Evolutionary conservation across 2,113 vertebrate genomes (phyloP), one percentile per base, ranked within the genome.

Genomic region (Plecturocebus donacophilus): DNA sequence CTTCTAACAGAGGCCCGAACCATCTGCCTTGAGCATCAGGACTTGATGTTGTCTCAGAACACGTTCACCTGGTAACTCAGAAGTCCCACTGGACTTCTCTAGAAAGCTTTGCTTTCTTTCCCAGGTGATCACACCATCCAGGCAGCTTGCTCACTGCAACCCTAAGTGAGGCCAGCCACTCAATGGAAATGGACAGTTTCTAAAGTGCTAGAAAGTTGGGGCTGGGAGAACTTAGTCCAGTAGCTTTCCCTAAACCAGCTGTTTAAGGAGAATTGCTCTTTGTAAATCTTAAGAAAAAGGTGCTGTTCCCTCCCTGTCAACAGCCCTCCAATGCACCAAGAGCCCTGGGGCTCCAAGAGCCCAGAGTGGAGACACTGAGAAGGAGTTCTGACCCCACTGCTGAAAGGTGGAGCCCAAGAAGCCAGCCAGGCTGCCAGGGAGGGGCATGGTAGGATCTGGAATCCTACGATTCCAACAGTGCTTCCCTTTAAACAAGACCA

Each of bases 41-140:
- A 89, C 16, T 14, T 4, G 40, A 40, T 2, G 3, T 27, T 32
- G 7, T 47, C 40, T 81, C 23, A 10, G 71, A 40, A n/a, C 35
- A 40, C 38, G 1, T 8, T 47, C 1, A 27, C 2, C 1, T 45
- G 40, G 32, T 23, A 42, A 73, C 32, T 9, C 17, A 0, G 6
- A 52, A 0, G 1, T 1, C 87, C 27, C 49, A 16, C 4, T 8
- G 25, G 47, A 61, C 17, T 92, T 49, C 87, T 64, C 25, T 45
- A 42, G 10, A 19, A 40, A 56, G 6, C 0, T 49, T 0, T 0
- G 8, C 70, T 25, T 14, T 70, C 4, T 45, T 81, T 20, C 30
- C 14, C n/a, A 27, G 11, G 19, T 3, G 3, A 20, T 8, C 0
- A 1, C 32, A 2, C 38, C 21, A 20, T 9, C 13, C 14, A 25